These are phyloP conservation scores for Hybos culiciformis DNA, from an alignment of 2,888 invertebrate species.

Conservation along the genomic window DNA sequence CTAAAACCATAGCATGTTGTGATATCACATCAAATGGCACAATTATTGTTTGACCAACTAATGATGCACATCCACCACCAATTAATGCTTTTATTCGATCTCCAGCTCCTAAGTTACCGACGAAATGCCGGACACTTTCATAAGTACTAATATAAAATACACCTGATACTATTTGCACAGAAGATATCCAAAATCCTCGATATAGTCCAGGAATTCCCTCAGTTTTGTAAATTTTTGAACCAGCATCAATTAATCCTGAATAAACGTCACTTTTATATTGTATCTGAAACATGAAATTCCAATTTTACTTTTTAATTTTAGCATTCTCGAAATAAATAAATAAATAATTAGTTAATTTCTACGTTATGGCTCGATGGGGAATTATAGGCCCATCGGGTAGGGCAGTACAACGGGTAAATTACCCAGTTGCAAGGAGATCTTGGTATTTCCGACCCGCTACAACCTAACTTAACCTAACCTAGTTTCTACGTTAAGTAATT, in stretches of 20 bases:
- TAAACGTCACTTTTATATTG: slow-evolving; percentile 74
- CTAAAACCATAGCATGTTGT: slow-evolving; percentile 92
- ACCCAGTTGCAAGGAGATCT: too few relatives aligned
- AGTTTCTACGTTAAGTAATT: too few relatives aligned
- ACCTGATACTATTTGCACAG: slow-evolving; percentile 72
- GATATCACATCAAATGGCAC: slow-evolving; percentile 95
- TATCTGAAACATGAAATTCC: slow-evolving; percentile 20
- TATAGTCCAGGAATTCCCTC: slow-evolving; percentile 85
- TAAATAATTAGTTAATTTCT: too few relatives aligned
- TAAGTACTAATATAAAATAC: slow-evolving; percentile 90
- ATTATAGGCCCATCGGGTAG: too few relatives aligned
- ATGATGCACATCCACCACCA: slow-evolving; percentile 81
- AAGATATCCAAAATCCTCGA: slow-evolving; percentile 89
- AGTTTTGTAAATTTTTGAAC: slow-evolving; percentile 65
- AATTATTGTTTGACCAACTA: slow-evolving; percentile 88
- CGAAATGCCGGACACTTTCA: slow-evolving; percentile 72
- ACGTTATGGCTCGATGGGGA: too few relatives aligned
- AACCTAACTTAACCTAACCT: too few relatives aligned
- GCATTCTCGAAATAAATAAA: too few relatives aligned
- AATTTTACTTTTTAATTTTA: too few relatives aligned
- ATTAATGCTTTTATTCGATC: slow-evolving; percentile 53
- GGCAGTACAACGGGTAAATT: too few relatives aligned
- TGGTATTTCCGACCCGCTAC: too few relatives aligned
- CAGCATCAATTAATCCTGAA: slow-evolving; percentile 77
- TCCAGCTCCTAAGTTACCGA: slow-evolving; percentile 41